Conservation (phyloP, 2,797 vertebrate species). For the Ctenopoma kingsleyae region DNA sequence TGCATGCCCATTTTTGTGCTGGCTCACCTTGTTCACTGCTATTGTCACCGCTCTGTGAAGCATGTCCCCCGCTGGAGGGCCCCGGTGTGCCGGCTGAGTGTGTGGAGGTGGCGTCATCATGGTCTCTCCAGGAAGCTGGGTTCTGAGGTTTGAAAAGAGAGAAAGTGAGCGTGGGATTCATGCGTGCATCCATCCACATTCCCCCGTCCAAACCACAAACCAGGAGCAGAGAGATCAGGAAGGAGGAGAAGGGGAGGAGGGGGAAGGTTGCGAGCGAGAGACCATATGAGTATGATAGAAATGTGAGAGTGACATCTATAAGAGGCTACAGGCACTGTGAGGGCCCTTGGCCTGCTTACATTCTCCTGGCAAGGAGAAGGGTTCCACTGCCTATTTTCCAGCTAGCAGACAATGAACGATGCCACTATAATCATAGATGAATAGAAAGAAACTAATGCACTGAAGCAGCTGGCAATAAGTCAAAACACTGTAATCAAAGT, state of each 20-base stretch:
- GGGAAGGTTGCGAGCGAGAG: slow-evolving; percentile 65
- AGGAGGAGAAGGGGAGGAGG: slow-evolving; percentile 49
- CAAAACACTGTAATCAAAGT: slow-evolving; percentile 78
- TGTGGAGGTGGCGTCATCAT: slow-evolving; percentile 98
- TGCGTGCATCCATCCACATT: slow-evolving; percentile 81
- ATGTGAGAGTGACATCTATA: slow-evolving; percentile 77
- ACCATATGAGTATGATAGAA: slow-evolving; percentile 86
- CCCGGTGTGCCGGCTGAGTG: slow-evolving; percentile 99
- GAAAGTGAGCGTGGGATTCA: slow-evolving; percentile 75
- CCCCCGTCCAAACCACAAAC: slow-evolving; percentile 82
- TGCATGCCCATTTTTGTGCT: slow-evolving; percentile 48
- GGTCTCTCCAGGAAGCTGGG: slow-evolving; percentile 99
- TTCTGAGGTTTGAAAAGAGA: slow-evolving; percentile 90
- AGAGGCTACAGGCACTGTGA: slow-evolving; percentile 64
- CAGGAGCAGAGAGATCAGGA: slow-evolving; percentile 82
- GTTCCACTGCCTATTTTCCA: slow-evolving; percentile 40
- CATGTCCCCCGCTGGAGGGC: slow-evolving; percentile 98
- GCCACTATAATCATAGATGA: slow-evolving; percentile 65
- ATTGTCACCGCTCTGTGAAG: slow-evolving; percentile 99
- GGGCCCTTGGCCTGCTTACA: slow-evolving; percentile 68
- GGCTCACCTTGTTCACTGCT: slow-evolving; percentile 99
- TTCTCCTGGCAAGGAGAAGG: slow-evolving; percentile 58
- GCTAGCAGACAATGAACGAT: slow-evolving; percentile 66
- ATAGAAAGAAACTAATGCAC: slow-evolving; percentile 56
- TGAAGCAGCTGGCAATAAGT: slow-evolving; percentile 75